Conservation (phyloP, 2,888 invertebrate genomes). For the Himalopsyche kuldschensis region DNA sequence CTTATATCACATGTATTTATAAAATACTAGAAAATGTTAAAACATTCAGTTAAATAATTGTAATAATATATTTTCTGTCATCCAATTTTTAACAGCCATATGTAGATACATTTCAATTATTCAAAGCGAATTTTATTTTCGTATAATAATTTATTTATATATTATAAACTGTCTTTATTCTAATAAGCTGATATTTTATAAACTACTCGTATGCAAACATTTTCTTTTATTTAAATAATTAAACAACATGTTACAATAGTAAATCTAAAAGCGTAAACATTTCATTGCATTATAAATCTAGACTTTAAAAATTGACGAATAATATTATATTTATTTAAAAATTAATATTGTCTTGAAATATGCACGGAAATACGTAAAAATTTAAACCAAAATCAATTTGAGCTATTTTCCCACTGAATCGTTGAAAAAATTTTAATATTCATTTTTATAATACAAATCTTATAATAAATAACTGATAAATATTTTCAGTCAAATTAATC, state of each 20-base stretch:
- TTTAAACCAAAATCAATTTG: conserved; percentile 24
- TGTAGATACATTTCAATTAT: too few species aligned
- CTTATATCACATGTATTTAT: too few species aligned
- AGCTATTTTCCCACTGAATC: neutral
- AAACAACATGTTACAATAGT: neutral
- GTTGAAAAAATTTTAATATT: neutral
- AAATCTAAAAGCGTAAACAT: neutral
- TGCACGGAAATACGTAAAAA: conserved; percentile 21
- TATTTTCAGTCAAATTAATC: conserved; percentile 11
- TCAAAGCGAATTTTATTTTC: too few species aligned
- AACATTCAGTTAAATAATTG: too few species aligned
- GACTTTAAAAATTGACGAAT: neutral
- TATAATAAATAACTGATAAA: neutral
- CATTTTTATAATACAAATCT: neutral
- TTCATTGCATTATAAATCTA: neutral
- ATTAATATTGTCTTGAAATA: neutral
- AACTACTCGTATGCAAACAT: neutral
- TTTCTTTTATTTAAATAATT: neutral
- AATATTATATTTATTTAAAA: neutral
- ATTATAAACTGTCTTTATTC: neutral
- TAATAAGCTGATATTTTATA: neutral
- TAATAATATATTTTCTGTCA: too few species aligned
- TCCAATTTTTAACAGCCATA: too few species aligned
- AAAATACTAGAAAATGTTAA: too few species aligned
- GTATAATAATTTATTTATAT: too few species aligned